Conservation (phyloP, 2,113 vertebrate genomes). For the Myotis yumanensis region DNA sequence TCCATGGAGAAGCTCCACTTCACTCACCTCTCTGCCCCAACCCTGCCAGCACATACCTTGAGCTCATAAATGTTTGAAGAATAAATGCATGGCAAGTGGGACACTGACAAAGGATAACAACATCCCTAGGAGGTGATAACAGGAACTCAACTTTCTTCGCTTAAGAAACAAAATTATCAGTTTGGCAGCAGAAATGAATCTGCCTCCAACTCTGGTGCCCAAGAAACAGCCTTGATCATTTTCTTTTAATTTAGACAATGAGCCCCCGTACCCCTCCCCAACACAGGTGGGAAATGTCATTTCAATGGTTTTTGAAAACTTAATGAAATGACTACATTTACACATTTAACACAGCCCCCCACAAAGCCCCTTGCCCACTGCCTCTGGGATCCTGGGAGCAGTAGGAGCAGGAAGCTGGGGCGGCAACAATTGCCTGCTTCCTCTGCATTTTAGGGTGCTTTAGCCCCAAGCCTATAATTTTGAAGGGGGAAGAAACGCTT, state of each 20-base stretch:
- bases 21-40: background rate
- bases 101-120: background rate
- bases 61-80: background rate
- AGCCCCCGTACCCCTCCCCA: background rate
- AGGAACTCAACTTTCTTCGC: background rate
- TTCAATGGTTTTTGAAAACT: background rate
- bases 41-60: background rate
- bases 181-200: background rate
- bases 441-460: background rate
- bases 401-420: background rate
- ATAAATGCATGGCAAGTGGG: background rate
- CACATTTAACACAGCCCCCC: background rate
- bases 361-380: background rate
- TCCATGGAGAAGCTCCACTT: background rate
- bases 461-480: background rate
- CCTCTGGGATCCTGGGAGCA: background rate
- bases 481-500: background rate
- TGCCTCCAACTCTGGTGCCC: background rate
- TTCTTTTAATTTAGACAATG: background rate
- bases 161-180: background rate
- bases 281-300: accelerated
- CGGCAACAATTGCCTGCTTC: accelerated
- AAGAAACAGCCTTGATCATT: background rate
- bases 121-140: background rate
- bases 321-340: no score